These are phyloP conservation scores for Saccopteryx leptura DNA, from an alignment of 2,113 vertebrate species.

Conservation along the genomic window DNA sequence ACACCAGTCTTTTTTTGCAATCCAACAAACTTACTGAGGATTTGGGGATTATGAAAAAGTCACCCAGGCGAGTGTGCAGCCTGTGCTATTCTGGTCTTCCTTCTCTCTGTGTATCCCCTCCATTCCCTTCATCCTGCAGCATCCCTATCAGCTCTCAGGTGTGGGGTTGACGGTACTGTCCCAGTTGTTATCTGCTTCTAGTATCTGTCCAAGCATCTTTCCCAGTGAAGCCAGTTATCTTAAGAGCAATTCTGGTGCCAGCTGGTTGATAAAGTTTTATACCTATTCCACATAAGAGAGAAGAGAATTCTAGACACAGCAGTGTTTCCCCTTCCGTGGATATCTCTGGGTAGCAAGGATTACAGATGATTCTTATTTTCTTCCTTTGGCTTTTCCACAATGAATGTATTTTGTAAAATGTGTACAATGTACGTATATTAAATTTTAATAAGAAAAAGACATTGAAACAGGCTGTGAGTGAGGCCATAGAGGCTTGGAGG, in stretches of 20 bases:
- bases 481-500: background rate
- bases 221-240: background rate
- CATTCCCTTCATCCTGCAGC: background rate
- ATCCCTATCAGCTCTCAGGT: background rate
- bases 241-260: background rate
- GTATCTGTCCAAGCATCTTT: background rate
- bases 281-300: background rate
- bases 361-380: constrained; percentile 25
- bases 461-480: background rate
- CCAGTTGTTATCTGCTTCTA: background rate
- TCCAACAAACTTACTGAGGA: background rate
- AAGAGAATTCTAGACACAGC: background rate
- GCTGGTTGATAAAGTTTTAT: background rate
- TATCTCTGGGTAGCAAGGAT: background rate
- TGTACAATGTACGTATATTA: constrained; percentile 26
- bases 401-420: constrained; percentile 48
- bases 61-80: background rate
- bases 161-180: background rate
- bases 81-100: too few relatives aligned
- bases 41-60: background rate
- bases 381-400: constrained; percentile 53
- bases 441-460: constrained; percentile 63
- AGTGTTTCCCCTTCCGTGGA: background rate
- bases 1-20: background rate
- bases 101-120: background rate